These are phyloP conservation scores for Geodia barretti DNA, from an alignment of 37 sponge, comb jelly and placozoan genomes.

Conservation along the genomic window DNA sequence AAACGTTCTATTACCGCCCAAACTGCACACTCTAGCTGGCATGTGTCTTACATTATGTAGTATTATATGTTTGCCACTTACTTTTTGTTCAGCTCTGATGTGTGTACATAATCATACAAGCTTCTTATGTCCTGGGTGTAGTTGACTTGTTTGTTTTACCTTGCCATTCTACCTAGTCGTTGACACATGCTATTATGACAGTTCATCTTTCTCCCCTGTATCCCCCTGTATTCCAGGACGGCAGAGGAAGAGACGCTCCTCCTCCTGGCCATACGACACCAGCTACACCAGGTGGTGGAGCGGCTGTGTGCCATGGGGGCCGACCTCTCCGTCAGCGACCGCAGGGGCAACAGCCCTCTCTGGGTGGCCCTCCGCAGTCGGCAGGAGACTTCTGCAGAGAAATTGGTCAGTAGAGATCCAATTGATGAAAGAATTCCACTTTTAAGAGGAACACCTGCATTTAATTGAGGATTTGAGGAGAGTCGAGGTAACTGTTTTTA, in stretches of 20 bases:
- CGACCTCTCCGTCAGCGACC: conserved; percentile 67
- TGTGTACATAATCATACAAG: too few relatives aligned
- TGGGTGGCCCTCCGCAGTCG: conserved; percentile 90
- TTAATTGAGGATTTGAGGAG: too few relatives aligned
- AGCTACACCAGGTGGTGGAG: conserved; percentile 76
- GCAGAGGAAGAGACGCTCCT: conserved; percentile 49
- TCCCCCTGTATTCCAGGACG: conserved; percentile 42
- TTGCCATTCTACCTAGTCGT: background rate
- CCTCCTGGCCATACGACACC: conserved; percentile 69
- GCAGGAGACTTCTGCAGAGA: conserved; percentile 75
- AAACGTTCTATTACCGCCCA: too few relatives aligned
- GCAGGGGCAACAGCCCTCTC: conserved; percentile 75
- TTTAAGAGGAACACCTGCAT: too few relatives aligned
- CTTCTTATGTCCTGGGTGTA: background rate
- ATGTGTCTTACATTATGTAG: too few relatives aligned
- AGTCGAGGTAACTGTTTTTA: too few relatives aligned
- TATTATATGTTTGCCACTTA: too few relatives aligned
- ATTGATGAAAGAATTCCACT: too few relatives aligned
- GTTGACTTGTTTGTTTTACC: too few relatives aligned
- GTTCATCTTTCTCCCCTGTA: background rate
- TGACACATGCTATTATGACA: too few relatives aligned
- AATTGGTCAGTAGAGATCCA: conserved; percentile 59
- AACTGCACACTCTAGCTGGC: too few relatives aligned
- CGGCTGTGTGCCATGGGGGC: conserved; percentile 79
- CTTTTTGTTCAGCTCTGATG: too few relatives aligned